Percentiles rank a stretch among this genome's conserved stretches.
Evolutionary conservation across 2,888 invertebrate species (phyloP).

Genomic region (Stenchaetothrips biformis): DNA sequence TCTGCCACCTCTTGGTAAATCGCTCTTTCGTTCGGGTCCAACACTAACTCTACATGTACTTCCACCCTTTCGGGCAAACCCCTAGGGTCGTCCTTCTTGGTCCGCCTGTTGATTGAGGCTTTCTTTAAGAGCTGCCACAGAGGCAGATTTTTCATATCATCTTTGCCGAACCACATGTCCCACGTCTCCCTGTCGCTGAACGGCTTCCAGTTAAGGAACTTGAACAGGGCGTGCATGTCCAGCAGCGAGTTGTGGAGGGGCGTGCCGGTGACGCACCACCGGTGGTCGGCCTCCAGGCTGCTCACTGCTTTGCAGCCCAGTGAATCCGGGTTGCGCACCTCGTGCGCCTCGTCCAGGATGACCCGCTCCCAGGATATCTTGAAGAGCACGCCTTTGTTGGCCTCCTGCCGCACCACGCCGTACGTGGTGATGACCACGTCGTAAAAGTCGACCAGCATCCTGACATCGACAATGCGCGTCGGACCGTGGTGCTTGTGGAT

Average conservation of each 20-base stretch:
- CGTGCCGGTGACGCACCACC: constrained; percentile 91
- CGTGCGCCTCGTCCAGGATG: constrained; percentile 90
- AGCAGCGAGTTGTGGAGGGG: constrained; percentile 90
- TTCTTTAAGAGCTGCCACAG: neutral
- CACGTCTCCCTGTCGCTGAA: constrained; percentile 63
- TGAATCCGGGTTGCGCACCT: constrained; percentile 81
- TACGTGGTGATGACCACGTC: constrained; percentile 90
- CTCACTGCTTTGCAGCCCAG: constrained; percentile 66
- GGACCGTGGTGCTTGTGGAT: constrained; percentile 75
- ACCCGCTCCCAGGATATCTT: constrained; percentile 76
- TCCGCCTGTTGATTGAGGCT: neutral
- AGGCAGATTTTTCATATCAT: neutral
- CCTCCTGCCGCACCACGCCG: constrained; percentile 62
- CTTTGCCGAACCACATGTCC: neutral
- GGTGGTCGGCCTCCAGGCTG: constrained; percentile 54
- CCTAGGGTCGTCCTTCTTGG: neutral
- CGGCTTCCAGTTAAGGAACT: constrained; percentile 78
- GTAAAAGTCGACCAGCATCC: constrained; percentile 55
- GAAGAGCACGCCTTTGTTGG: constrained; percentile 55
- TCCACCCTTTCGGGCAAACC: no score
- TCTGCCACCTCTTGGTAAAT: neutral
- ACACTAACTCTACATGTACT: no score
- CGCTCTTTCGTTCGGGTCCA: neutral
- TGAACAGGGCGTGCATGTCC: constrained; percentile 70
- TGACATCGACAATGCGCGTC: constrained; percentile 59